phyloP scores from a whole-genome alignment of 2,113 vertebrate species.

The Zosterops pallidus region DNA sequence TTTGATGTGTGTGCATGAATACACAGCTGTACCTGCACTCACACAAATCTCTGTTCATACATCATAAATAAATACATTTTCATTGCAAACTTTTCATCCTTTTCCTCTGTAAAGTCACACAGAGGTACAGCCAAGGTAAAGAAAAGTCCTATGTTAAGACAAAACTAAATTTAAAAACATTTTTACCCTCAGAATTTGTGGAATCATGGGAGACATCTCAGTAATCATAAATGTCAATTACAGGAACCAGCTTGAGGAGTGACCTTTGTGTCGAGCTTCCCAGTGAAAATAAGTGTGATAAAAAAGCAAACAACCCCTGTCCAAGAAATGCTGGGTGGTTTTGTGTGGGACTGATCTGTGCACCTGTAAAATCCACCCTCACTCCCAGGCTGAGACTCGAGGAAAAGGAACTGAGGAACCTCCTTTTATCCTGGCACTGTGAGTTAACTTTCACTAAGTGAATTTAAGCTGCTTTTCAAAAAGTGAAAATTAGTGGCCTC shows the following conservation, averaged over 20 bases:
- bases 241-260: background rate
- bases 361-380: background rate
- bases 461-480: background rate
- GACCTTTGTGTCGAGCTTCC: slow-evolving; percentile 48
- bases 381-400: background rate
- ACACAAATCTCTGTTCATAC: accelerated
- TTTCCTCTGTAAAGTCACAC: background rate
- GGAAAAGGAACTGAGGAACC: background rate
- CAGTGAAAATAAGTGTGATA: background rate
- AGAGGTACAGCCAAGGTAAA: background rate
- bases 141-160: background rate
- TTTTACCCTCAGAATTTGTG: background rate
- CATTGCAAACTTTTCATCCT: background rate
- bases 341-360: background rate
- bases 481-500: background rate
- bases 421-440: background rate
- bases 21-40: too few relatives aligned
- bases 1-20: background rate
- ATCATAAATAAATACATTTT: background rate
- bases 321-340: background rate
- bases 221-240: slow-evolving; percentile 44
- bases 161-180: background rate
- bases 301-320: background rate
- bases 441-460: background rate
- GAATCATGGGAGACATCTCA: background rate